phyloP scores from a whole-genome alignment of 2,797 vertebrate species.

The Pangasius djambal region DNA sequence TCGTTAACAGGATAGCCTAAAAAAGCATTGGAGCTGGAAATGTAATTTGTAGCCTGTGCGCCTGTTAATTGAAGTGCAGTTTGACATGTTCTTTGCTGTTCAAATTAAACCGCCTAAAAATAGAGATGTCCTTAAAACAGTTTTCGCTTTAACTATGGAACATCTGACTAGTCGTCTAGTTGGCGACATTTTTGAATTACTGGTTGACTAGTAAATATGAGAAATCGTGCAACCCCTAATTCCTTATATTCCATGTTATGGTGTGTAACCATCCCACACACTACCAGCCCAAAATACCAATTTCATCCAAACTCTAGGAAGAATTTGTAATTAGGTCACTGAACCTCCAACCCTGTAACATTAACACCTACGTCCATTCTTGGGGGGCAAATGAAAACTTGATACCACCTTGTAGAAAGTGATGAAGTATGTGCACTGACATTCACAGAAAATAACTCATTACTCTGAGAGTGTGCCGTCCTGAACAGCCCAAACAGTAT shows the following conservation, averaged over 20 bases:
- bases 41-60: constrained; percentile 1
- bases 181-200: background rate
- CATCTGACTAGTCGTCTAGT: background rate
- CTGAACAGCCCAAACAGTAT: constrained; percentile 8
- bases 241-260: background rate
- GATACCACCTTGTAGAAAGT: constrained; percentile 15
- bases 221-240: background rate
- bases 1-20: background rate
- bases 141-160: background rate
- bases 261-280: background rate
- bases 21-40: constrained; percentile 16
- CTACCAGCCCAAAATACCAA: background rate
- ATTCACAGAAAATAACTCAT: constrained; percentile 35
- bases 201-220: no score
- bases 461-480: background rate
- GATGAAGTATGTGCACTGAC: constrained; percentile 36
- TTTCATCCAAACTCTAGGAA: background rate
- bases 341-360: background rate
- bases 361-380: constrained; percentile 10
- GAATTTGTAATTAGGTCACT: constrained; percentile 2
- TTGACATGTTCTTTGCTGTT: background rate
- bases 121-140: background rate
- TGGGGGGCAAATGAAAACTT: background rate
- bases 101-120: constrained; percentile 2
- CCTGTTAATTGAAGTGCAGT: constrained; percentile 4